Conservation (phyloP, 1,140 invertebrate species). For the Armadillidium nasatum region DNA sequence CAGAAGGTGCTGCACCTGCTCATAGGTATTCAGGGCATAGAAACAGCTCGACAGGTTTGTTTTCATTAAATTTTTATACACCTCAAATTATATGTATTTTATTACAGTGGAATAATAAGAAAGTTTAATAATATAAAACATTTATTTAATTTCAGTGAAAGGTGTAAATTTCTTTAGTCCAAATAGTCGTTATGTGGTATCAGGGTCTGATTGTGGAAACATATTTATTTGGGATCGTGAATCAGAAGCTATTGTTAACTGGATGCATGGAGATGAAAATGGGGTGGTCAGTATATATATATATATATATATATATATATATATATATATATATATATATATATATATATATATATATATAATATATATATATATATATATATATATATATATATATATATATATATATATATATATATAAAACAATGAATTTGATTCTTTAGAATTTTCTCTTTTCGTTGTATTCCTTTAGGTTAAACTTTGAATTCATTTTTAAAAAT, state of each 20-base stretch:
- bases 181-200: constrained; percentile 80
- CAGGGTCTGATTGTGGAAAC: constrained; percentile 92
- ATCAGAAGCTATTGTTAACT: constrained; percentile 81
- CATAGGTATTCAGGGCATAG: constrained; percentile 64
- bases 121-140: not conserved
- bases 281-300: constrained; percentile 68
- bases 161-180: constrained; percentile 91
- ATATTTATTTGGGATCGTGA: constrained; percentile 92
- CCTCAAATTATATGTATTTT: not conserved
- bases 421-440: no score
- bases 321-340: constrained; percentile 8
- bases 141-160: constrained; percentile 63
- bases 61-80: not conserved
- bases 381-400: not conserved
- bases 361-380: constrained; percentile 14
- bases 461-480: no score
- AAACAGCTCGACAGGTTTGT: constrained; percentile 54
- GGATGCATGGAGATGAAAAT: constrained; percentile 73
- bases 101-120: not conserved
- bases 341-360: constrained; percentile 2
- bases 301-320: not conserved
- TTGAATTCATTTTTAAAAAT: no score
- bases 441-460: no score
- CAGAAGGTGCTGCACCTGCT: constrained; percentile 58
- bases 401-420: not conserved